phyloP scores from a whole-genome alignment of 2,797 vertebrate genomes.

The Galago senegalensis region DNA sequence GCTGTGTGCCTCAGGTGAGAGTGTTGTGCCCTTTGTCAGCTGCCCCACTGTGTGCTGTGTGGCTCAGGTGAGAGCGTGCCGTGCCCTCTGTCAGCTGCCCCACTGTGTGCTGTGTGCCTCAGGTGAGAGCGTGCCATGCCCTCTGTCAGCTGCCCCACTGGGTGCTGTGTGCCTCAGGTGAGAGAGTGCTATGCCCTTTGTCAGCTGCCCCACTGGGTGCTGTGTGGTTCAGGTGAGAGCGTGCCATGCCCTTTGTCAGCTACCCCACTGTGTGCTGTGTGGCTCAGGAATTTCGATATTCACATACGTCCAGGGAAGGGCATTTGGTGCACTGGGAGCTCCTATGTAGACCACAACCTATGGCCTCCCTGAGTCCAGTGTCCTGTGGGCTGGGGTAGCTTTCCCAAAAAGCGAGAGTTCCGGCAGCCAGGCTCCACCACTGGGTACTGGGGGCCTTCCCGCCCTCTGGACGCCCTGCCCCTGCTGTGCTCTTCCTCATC shows the following conservation, averaged over 20 bases:
- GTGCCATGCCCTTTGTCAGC: not conserved
- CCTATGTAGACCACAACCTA: accelerated
- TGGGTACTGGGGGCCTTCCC: not conserved
- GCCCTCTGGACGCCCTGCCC: accelerated
- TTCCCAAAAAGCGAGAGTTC: accelerated
- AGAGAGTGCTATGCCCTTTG: not conserved
- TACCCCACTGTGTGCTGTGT: no score
- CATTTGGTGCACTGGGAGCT: not conserved
- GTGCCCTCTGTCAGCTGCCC: not conserved
- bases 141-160: not conserved
- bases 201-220: not conserved
- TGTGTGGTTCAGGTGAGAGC: not conserved
- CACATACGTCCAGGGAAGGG: not conserved
- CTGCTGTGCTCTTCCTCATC: not conserved
- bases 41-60: no score
- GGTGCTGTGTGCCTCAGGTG: not conserved
- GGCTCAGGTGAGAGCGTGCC: not conserved
- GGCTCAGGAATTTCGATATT: no score
- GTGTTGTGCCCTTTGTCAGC: not conserved
- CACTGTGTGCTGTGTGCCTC: no score
- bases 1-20: not conserved
- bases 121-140: not conserved
- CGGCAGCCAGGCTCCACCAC: not conserved
- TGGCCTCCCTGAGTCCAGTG: not conserved
- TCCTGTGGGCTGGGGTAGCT: not conserved